Conservation (phyloP, 2,113 vertebrate species). For the Sclerurus mexicanus region DNA sequence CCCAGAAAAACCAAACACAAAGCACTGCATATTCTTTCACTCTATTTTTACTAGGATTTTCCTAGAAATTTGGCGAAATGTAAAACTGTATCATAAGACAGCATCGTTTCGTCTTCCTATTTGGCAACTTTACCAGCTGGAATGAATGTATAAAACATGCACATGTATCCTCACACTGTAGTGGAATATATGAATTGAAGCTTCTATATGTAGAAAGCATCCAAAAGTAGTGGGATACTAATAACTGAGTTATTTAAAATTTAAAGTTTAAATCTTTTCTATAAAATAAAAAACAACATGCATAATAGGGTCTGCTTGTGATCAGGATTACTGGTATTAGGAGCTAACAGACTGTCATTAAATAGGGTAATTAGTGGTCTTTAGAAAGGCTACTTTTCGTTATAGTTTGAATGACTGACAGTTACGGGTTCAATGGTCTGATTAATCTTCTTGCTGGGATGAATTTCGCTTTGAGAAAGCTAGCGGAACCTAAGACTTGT, state of each 20-base stretch:
- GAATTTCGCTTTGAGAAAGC: not conserved
- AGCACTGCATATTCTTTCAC: not conserved
- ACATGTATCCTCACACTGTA: fast-evolving
- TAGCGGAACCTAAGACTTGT: not conserved
- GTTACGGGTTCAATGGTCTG: not conserved
- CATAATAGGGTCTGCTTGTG: not conserved
- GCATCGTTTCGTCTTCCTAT: not conserved
- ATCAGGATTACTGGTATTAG: not conserved
- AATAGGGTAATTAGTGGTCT: not conserved
- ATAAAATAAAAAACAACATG: not conserved
- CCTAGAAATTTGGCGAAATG: not conserved
- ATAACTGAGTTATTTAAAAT: not conserved
- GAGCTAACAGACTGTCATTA: not conserved
- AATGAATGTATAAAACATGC: not conserved
- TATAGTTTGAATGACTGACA: not conserved
- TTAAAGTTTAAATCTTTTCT: too few species aligned
- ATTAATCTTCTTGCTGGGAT: not conserved
- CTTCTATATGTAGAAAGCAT: not conserved
- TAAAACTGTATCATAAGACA: not conserved
- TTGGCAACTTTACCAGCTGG: not conserved
- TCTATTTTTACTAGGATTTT: not conserved
- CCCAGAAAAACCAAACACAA: not conserved
- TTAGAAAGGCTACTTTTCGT: not conserved
- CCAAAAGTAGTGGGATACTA: not conserved
- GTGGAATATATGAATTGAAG: not conserved